These are phyloP conservation scores for Erebia ligea DNA, from an alignment of 2,888 invertebrate species.

Conservation along the genomic window DNA sequence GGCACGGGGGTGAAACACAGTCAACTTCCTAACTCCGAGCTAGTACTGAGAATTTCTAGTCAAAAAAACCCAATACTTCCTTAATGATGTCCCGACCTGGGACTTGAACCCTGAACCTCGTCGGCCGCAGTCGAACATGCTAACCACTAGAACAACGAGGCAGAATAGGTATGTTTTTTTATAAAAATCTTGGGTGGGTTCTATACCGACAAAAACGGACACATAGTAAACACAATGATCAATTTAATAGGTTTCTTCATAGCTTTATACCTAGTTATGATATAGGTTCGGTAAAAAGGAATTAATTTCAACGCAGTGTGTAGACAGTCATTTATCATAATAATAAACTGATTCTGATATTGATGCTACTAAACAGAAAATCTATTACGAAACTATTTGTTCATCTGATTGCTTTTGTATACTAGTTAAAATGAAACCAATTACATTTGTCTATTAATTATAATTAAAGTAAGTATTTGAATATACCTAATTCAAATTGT, in stretches of 20 bases:
- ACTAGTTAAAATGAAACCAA: conserved; percentile 64
- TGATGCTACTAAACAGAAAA: conserved; percentile 43
- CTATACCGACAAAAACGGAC: background rate
- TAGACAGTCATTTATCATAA: conserved; percentile 35
- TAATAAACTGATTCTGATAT: conserved; percentile 40
- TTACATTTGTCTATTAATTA: conserved; percentile 66
- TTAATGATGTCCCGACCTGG: too few relatives aligned
- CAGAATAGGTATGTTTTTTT: too few relatives aligned
- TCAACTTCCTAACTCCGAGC: too few relatives aligned
- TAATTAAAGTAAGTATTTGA: conserved; percentile 51
- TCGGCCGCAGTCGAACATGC: too few relatives aligned
- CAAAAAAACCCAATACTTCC: too few relatives aligned
- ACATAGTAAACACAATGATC: background rate
- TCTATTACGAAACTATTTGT: conserved; percentile 54
- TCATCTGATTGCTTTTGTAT: conserved; percentile 49
- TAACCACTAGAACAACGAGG: too few relatives aligned
- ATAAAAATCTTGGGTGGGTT: too few relatives aligned
- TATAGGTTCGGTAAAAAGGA: conserved; percentile 21
- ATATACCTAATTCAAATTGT: background rate
- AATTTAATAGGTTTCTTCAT: background rate
- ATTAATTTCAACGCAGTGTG: conserved; percentile 29
- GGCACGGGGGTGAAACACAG: too few relatives aligned
- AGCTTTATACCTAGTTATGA: background rate
- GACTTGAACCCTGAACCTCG: too few relatives aligned
- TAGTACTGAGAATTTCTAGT: too few relatives aligned